A percentile compares a stretch with the other conserved stretches of the same genome.
These are phyloP conservation scores for Trissolcus basalis DNA, from an alignment of 1,140 invertebrate genomes.

Conservation along the genomic window DNA sequence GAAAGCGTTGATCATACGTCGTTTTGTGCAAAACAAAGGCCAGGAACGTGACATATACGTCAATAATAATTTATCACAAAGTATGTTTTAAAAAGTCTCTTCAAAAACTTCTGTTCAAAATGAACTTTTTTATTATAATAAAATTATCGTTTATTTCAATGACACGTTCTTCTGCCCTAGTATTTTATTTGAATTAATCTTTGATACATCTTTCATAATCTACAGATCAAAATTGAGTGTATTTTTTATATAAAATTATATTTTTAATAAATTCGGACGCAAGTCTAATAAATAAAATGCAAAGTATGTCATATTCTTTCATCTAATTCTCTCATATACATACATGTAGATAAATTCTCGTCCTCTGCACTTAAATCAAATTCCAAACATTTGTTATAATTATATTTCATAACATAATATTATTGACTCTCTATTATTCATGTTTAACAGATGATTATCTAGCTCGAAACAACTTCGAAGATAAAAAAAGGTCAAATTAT, in stretches of 20 bases:
- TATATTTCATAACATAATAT: not conserved
- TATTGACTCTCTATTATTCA: too few relatives aligned
- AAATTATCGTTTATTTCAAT: conserved; percentile 31
- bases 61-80: conserved; percentile 44
- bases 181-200: conserved; percentile 12
- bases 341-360: conserved; percentile 11
- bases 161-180: conserved; percentile 47
- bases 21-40: conserved; percentile 52
- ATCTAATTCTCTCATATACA: not conserved
- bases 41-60: conserved; percentile 45
- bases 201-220: too few relatives aligned
- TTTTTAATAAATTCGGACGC: conserved; percentile 33
- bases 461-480: too few relatives aligned
- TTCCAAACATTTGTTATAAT: conserved; percentile 1
- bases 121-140: conserved; percentile 31
- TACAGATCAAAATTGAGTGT: not conserved
- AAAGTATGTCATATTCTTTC: conserved; percentile 15
- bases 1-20: conserved; percentile 46
- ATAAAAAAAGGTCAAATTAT: too few relatives aligned
- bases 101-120: conserved; percentile 31
- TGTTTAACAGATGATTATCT: too few relatives aligned
- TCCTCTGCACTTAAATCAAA: conserved; percentile 3
- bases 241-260: conserved; percentile 36
- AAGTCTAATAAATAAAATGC: conserved; percentile 43
- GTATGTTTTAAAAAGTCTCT: conserved; percentile 36